These are phyloP conservation scores for Polia nebulosa DNA, from an alignment of 2,888 invertebrate genomes.

Conservation along the genomic window DNA sequence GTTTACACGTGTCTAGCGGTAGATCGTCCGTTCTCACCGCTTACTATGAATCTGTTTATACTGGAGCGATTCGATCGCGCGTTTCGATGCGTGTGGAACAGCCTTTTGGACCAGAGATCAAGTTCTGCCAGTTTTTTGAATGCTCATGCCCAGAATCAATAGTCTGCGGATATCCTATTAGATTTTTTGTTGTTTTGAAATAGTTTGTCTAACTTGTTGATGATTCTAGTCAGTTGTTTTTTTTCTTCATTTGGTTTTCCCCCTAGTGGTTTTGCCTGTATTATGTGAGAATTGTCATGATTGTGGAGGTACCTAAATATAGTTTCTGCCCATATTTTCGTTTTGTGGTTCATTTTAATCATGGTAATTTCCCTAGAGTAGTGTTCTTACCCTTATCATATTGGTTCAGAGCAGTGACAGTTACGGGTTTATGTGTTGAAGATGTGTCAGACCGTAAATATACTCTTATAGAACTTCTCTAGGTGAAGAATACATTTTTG, in stretches of 20 bases:
- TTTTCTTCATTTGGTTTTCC: conserved; percentile 16
- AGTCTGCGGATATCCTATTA: conserved; percentile 42
- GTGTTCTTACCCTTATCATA: conserved; percentile 46
- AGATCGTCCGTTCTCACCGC: conserved; percentile 25
- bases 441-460: conserved; percentile 11
- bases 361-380: conserved; percentile 46
- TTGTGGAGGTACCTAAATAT: conserved; percentile 11
- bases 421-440: background rate
- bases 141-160: conserved; percentile 19
- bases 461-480: background rate
- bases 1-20: conserved; percentile 49
- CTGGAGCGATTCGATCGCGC: conserved; percentile 21
- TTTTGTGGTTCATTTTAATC: conserved; percentile 30
- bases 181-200: conserved; percentile 38
- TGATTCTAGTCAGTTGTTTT: background rate
- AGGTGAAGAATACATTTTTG: too few species aligned
- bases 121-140: conserved; percentile 41
- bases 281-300: conserved; percentile 10
- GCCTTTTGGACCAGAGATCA: conserved; percentile 25
- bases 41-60: conserved; percentile 45
- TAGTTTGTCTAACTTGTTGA: conserved; percentile 1
- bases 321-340: conserved; percentile 23
- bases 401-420: conserved; percentile 3
- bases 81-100: conserved; percentile 31
- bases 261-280: background rate